Evolutionary conservation across 2,888 invertebrate genomes (phyloP).

Genomic region (Rhogogaster chlorosoma): DNA sequence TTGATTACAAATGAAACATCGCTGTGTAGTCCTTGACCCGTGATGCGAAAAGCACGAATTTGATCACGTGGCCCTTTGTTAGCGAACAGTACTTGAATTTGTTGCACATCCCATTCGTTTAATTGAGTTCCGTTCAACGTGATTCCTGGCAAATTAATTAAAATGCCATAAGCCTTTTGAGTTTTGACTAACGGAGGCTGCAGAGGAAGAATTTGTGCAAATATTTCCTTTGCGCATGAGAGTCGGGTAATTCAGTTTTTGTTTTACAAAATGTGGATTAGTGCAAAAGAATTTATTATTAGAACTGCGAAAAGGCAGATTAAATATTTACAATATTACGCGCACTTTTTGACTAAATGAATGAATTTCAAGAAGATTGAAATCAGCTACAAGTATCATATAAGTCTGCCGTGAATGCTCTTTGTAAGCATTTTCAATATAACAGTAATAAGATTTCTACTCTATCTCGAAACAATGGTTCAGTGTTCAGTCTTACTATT

Average conservation of each 20-base stretch:
- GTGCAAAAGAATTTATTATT: background rate
- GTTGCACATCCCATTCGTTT: conserved; percentile 20
- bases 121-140: conserved; percentile 1
- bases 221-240: background rate
- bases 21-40: background rate
- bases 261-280: background rate
- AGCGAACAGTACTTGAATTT: background rate
- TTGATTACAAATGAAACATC: background rate
- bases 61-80: conserved; percentile 7
- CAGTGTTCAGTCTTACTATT: background rate
- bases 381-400: background rate
- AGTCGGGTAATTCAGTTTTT: background rate
- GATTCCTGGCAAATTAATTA: conserved; percentile 6
- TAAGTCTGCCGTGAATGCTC: background rate
- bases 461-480: background rate
- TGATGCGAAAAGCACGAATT: background rate
- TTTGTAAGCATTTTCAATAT: background rate
- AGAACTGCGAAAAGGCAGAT: background rate
- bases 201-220: background rate
- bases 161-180: background rate
- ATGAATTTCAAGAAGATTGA: background rate
- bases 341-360: background rate
- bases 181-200: background rate
- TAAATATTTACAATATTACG: background rate
- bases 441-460: background rate